Base-by-base conservation (phyloP, 2,888 invertebrate genomes). In the Malthinus seriepunctatus region DNA sequence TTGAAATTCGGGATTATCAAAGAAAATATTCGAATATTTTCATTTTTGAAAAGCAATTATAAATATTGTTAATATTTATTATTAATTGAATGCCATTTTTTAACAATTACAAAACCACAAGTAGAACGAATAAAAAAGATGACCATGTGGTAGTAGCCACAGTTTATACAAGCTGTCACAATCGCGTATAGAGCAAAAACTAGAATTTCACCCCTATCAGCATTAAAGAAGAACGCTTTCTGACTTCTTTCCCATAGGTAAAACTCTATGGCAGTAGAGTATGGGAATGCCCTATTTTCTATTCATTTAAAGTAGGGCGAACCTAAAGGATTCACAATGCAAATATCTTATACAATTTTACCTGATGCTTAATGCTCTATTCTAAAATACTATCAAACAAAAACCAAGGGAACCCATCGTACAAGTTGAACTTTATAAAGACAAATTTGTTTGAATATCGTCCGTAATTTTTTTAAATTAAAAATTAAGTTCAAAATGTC, bases 231-330 rank as follows among this genome's bases (percentile, higher is more conserved):
- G 33, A 8, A 34, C 33, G 45, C 56, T 60, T 56, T 64, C 14
- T 53, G 37, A 57, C 52, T 62, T 56, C 55, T 61, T 65, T 65
- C 65, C 65, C 65, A 65, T 63, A 63, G 60, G 48, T 56, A 62
- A n/a, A 52, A 45, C 34, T 53, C 38, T 38, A 45, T 35, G 12
- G 42, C 56, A 60, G n/a, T n/a, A 33, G 34, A 45, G 54, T 62
- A 62, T 63, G 62, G 59, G 63, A 63, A 63, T 62, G 62, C 58
- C 62, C 65, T 54, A 63, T 65, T 65, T 65, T 65, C 65, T 65
- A 65, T 65, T 65, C 63, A 56, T 39, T 54, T 56, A 52, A 60
- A 51, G 31, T 58, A 61, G 63, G 62, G 63, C 58, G 58, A 52
- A 10, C 15, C 10, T 33, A 45, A 44, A 55, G 51, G 62, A 63